Conservation (phyloP, 2,113 vertebrate genomes). For the Aramus guarauna region DNA sequence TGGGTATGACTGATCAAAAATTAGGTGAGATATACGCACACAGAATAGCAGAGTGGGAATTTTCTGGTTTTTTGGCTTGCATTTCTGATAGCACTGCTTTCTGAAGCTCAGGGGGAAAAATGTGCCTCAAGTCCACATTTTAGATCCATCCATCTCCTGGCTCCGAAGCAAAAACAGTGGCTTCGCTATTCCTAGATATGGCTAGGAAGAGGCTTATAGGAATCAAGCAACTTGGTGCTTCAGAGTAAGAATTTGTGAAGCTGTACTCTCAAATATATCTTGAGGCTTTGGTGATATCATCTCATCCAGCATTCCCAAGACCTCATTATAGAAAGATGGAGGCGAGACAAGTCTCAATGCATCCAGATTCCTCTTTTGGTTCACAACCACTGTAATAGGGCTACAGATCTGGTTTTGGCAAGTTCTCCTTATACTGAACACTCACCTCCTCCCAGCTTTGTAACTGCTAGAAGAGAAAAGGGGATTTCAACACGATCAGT, state of each 20-base stretch:
- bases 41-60: background rate
- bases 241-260: background rate
- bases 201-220: background rate
- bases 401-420: background rate
- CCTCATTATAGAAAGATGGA: background rate
- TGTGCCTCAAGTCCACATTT: background rate
- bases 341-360: background rate
- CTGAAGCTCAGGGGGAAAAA: background rate
- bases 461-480: background rate
- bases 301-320: background rate
- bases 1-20: background rate
- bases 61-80: background rate
- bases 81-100: background rate
- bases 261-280: background rate
- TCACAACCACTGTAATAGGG: background rate
- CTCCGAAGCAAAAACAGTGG: background rate
- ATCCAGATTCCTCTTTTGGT: background rate
- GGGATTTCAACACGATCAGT: background rate
- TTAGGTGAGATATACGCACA: fast-evolving
- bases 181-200: background rate
- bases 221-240: background rate
- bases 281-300: background rate
- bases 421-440: background rate
- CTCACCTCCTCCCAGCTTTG: background rate
- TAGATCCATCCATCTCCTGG: background rate